These are phyloP conservation scores for Venturia canescens DNA, from an alignment of 1,140 invertebrate genomes.

Conservation along the genomic window DNA sequence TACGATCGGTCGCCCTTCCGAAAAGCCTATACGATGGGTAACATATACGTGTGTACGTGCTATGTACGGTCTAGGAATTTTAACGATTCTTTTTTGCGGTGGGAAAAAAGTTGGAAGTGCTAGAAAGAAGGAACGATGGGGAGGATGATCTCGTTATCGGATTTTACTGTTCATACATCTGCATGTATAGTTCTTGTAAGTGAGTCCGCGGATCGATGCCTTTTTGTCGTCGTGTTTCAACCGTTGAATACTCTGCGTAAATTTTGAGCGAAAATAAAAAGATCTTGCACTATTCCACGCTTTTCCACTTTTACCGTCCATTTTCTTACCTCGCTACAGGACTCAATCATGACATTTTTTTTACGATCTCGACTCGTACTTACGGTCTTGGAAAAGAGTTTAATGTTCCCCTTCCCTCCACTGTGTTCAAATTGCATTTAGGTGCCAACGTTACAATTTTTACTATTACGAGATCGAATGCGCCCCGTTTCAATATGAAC, in stretches of 20 bases:
- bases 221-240: background rate
- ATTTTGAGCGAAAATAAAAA: background rate
- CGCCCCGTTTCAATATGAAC: too few species aligned
- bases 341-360: slow-evolving; percentile 13
- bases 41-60: background rate
- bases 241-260: too few species aligned
- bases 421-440: too few species aligned
- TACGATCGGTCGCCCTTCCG: background rate
- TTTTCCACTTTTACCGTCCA: background rate
- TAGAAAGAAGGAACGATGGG: background rate
- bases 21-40: slow-evolving; percentile 5
- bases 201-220: background rate
- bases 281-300: background rate
- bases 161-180: background rate
- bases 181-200: background rate
- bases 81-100: slow-evolving; percentile 3
- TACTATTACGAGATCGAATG: too few species aligned
- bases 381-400: background rate
- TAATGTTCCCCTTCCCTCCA: background rate
- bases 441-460: too few species aligned
- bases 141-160: slow-evolving; percentile 1
- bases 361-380: background rate
- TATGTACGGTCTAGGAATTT: background rate
- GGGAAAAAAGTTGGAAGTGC: background rate
- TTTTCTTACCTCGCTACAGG: background rate